Percentiles rank a stretch among this genome's conserved stretches.
phyloP scores from a whole-genome alignment of 2,113 vertebrate genomes.

The Dicrurus megarhynchus region DNA sequence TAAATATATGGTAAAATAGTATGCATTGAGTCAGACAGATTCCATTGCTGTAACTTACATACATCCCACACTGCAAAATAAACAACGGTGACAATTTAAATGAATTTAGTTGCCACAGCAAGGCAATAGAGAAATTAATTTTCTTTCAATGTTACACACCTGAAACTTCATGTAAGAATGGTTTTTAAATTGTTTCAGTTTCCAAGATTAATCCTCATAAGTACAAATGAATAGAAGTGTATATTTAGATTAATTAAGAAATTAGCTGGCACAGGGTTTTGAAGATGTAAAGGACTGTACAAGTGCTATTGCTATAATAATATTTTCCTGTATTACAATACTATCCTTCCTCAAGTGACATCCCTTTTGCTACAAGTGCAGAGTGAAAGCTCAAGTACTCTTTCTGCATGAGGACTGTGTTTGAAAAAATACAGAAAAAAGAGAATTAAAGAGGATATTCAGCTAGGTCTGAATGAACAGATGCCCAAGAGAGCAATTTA shows the following conservation, averaged over 20 bases:
- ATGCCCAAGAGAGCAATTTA: neutral
- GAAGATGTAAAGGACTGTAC: neutral
- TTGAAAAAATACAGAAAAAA: neutral
- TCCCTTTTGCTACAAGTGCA: neutral
- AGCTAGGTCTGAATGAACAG: neutral
- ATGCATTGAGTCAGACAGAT: neutral
- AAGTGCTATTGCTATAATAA: neutral
- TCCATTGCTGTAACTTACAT: neutral
- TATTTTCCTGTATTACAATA: slow-evolving; percentile 11
- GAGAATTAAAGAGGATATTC: neutral
- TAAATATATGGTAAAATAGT: neutral
- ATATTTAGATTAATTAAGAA: slow-evolving; percentile 1
- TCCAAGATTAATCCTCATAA: neutral
- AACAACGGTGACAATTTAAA: neutral
- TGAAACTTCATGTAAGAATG: neutral
- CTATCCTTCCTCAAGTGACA: neutral
- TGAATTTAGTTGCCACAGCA: neutral
- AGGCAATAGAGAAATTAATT: neutral
- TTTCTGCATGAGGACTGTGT: neutral
- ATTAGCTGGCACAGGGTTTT: neutral
- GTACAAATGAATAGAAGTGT: neutral
- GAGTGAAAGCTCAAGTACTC: neutral
- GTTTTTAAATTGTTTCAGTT: neutral
- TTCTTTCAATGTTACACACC: neutral
- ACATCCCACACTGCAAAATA: neutral